Base-by-base conservation (phyloP, 2,113 vertebrate species). In the Ancistrus triradiatus region DNA sequence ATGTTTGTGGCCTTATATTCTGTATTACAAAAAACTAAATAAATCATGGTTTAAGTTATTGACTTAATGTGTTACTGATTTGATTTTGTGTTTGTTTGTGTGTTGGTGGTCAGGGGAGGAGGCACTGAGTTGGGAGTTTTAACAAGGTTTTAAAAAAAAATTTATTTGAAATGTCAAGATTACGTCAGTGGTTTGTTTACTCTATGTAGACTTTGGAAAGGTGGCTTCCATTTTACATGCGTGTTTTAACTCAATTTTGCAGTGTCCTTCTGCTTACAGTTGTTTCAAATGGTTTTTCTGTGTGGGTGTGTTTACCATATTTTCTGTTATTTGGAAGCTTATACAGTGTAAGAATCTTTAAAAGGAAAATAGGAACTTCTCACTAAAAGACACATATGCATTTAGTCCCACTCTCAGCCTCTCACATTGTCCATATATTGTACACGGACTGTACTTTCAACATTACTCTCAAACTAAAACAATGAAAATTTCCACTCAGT, bases 1-100 rank as follows among this genome's bases (percentile, higher is more conserved):
- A 66, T 53, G 76, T 81, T 68, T 47, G 84, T 85, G 82, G 84
- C 84, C 85, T 87, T 86, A 83, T 80, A 78, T 81, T 66, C 66
- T 69, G 70, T 78, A 49, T 66, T 63, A 49, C 44, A 47, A 51
- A 57, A 59, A 56, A 40, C 17, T 25, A 53, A 69, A 74, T 67
- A 72, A 46, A 44, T 62, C 55, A 42, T 59, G 46, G 58, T 64
- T 2, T 72, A 1, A 37, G 69, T 63, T 70, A 64, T 49, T 35
- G 61, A 59, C 58, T 73, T 40, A 60, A 33, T 55, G 43, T 56
- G 19, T 59, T 72, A 44, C 7, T 59, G 25, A 65, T 24, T 57
- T 57, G 4, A 24, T 47, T 70, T 72, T 52, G 19, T 7, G 9
- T 10, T n/a, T n/a, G n/a, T n/a, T n/a, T n/a, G n/a, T n/a, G n/a